Evolutionary conservation across 2,797 vertebrate genomes (phyloP).

Genomic region (Falco peregrinus): DNA sequence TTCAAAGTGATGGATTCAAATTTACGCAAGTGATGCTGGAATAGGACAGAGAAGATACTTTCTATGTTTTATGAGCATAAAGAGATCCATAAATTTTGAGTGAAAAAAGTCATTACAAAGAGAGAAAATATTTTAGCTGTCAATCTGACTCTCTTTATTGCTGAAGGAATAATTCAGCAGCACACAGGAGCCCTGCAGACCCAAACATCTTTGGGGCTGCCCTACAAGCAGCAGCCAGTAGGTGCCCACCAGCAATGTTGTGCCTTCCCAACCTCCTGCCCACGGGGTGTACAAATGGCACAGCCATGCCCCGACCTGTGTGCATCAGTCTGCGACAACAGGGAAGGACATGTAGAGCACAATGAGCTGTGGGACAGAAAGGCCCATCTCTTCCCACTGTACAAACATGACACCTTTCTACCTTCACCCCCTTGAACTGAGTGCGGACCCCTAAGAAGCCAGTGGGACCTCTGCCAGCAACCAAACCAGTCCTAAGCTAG

Average conservation of each 20-base stretch:
- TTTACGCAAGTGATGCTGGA: neutral
- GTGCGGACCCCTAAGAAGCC: neutral
- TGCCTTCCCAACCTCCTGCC: neutral
- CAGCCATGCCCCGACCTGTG: too few species aligned
- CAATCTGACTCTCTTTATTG: neutral
- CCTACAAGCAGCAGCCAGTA: neutral
- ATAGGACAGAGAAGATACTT: constrained; percentile 7
- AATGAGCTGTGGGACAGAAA: neutral
- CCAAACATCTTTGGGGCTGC: neutral
- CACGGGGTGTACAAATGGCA: fast-evolving
- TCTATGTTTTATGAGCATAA: neutral
- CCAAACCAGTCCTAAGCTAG: neutral
- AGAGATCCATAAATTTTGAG: constrained; percentile 25
- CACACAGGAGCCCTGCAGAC: neutral
- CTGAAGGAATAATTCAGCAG: neutral
- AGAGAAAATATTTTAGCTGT: constrained; percentile 44
- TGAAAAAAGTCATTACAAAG: constrained; percentile 6
- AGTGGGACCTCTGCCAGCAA: neutral
- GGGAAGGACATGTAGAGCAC: neutral
- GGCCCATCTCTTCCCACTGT: neutral
- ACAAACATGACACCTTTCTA: neutral
- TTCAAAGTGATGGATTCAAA: constrained; percentile 52
- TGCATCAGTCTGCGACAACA: fast-evolving
- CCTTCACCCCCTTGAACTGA: fast-evolving
- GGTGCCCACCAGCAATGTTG: neutral